Evolutionary conservation across 2,888 invertebrate genomes (phyloP).

Genomic region (Alviniconcha strummeri): DNA sequence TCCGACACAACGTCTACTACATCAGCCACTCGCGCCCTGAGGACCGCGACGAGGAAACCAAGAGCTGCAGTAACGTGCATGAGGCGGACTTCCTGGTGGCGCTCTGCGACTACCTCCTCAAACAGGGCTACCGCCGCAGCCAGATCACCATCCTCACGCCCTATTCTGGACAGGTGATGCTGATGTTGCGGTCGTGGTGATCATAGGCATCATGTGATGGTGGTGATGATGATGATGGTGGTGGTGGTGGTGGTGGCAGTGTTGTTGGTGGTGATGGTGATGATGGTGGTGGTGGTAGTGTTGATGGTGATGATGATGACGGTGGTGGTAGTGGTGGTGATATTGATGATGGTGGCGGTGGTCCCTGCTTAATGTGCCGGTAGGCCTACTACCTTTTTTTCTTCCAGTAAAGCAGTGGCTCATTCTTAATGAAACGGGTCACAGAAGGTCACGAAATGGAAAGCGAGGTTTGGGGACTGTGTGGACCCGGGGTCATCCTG

Average conservation of each 20-base stretch:
- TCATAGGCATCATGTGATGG: too few relatives aligned
- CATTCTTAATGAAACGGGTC: too few relatives aligned
- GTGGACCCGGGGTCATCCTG: too few relatives aligned
- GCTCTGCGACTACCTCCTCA: conserved; percentile 62
- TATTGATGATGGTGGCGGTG: neutral
- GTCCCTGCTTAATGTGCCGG: too few relatives aligned
- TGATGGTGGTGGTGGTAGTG: neutral
- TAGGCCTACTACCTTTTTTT: too few relatives aligned
- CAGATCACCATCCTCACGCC: conserved; percentile 69
- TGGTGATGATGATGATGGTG: too few relatives aligned
- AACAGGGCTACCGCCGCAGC: conserved; percentile 62
- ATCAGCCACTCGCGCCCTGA: conserved; percentile 63
- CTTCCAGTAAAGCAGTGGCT: too few relatives aligned
- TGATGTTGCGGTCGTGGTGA: too few relatives aligned
- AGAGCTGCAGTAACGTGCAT: conserved; percentile 60
- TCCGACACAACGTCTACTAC: conserved; percentile 64
- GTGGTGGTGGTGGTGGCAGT: too few relatives aligned
- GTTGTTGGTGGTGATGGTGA: too few relatives aligned
- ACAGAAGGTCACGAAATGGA: too few relatives aligned
- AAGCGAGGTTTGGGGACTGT: too few relatives aligned
- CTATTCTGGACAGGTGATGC: conserved; percentile 66
- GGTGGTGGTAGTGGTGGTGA: neutral
- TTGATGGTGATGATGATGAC: neutral
- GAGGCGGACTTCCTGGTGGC: conserved; percentile 63
- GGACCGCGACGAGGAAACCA: conserved; percentile 50